Percentiles rank a stretch among this genome's conserved stretches.
These are phyloP conservation scores for Arrhamphus sclerolepis DNA, from an alignment of 2,797 vertebrate species.

Conservation along the genomic window DNA sequence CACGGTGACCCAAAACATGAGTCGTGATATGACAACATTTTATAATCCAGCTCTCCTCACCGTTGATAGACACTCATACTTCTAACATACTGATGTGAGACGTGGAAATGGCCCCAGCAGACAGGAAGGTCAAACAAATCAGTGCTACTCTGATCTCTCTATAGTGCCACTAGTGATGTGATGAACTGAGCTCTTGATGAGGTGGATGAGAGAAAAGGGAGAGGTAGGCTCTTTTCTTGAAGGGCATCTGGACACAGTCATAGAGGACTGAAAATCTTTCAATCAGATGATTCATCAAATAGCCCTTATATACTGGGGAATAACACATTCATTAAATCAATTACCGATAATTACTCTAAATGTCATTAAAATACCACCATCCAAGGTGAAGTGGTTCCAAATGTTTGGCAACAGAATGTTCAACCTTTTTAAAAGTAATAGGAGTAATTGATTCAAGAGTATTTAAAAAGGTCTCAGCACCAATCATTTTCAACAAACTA, in stretches of 20 bases:
- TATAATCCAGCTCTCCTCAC: constrained; percentile 40
- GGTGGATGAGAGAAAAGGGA: constrained; percentile 23
- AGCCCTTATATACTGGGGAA: no score
- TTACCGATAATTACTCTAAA: no score
- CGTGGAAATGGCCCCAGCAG: constrained; percentile 33
- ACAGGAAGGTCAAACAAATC: constrained; percentile 55
- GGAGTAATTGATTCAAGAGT: no score
- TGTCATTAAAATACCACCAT: no score
- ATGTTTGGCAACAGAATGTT: no score
- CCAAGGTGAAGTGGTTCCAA: no score
- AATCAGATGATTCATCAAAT: no score
- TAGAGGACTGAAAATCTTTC: neutral
- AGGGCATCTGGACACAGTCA: neutral
- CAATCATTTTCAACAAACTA: no score
- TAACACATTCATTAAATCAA: no score
- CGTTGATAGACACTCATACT: constrained; percentile 35
- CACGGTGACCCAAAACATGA: constrained; percentile 36
- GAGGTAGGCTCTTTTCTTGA: constrained; percentile 1
- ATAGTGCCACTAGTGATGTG: constrained; percentile 19
- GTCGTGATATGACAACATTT: constrained; percentile 54
- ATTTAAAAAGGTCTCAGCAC: no score
- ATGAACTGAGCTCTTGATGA: constrained; percentile 41
- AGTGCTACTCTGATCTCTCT: constrained; percentile 45
- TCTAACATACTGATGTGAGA: constrained; percentile 34
- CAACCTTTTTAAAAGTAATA: no score